Percentiles rank a stretch among this genome's conserved stretches.
phyloP scores from a whole-genome alignment of 2,797 vertebrate species.

The Acanthornis magna region DNA sequence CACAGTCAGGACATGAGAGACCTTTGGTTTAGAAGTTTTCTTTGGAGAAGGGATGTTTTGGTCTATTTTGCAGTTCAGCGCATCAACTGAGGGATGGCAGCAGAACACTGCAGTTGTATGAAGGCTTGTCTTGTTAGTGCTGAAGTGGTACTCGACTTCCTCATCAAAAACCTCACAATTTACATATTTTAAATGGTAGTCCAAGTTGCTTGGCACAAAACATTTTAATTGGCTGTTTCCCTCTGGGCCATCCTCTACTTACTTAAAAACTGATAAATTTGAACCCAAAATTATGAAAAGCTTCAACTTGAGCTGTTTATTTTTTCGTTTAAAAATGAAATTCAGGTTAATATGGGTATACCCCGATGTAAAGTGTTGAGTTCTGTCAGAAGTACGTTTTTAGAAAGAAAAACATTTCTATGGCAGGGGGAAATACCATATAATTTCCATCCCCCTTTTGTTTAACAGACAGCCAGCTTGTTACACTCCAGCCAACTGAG shows the following conservation, averaged over 20 bases:
- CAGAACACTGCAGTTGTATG: neutral
- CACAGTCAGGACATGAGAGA: neutral
- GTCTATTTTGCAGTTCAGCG: neutral
- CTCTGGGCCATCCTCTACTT: neutral
- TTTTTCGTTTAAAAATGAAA: neutral
- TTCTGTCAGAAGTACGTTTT: neutral
- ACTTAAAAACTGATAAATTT: neutral
- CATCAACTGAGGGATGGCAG: neutral
- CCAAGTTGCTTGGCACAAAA: neutral
- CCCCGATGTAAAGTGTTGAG: rapidly evolving
- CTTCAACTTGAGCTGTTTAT: neutral
- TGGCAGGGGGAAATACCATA: neutral
- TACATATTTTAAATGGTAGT: neutral
- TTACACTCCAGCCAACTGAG: neutral
- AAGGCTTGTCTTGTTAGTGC: neutral
- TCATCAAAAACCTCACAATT: neutral
- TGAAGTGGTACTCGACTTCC: neutral
- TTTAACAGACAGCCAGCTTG: neutral
- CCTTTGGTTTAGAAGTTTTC: neutral
- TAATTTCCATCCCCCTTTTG: neutral
- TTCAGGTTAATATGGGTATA: neutral
- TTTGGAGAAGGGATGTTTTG: neutral
- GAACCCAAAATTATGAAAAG: neutral
- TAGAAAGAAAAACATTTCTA: neutral
- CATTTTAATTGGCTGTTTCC: neutral